Conservation (phyloP, 2,888 invertebrate species). For the Morpho deidamia region DNA sequence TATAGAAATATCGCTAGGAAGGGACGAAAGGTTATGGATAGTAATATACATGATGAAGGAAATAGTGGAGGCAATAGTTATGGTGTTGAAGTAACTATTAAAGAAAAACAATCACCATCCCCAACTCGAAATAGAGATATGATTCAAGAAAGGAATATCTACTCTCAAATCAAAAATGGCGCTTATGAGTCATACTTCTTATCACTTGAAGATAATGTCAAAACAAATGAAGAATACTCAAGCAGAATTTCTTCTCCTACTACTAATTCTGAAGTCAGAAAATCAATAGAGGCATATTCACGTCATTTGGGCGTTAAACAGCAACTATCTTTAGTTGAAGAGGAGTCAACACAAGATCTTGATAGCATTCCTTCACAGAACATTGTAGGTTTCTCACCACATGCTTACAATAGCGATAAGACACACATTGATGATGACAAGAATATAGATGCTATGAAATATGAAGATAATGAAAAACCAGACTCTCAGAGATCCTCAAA, state of each 20-base stretch:
- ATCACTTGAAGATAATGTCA: slow-evolving; percentile 43
- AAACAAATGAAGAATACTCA: slow-evolving; percentile 34
- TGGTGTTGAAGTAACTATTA: slow-evolving; percentile 61
- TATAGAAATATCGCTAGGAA: slow-evolving; percentile 56
- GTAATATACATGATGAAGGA: slow-evolving; percentile 34
- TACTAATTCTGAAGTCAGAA: slow-evolving; percentile 41
- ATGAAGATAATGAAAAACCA: slow-evolving; percentile 15
- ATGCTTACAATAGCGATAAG: slow-evolving; percentile 31
- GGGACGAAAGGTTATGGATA: slow-evolving; percentile 49
- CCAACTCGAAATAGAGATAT: slow-evolving; percentile 44
- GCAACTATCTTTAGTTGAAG: slow-evolving; percentile 71
- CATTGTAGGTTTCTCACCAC: slow-evolving; percentile 49
- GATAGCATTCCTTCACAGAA: slow-evolving; percentile 64
- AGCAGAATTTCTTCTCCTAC: slow-evolving; percentile 48
- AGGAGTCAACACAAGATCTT: slow-evolving; percentile 69
- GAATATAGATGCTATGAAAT: slow-evolving; percentile 1
- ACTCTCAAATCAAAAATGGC: slow-evolving; percentile 47
- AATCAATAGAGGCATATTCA: slow-evolving; percentile 53
- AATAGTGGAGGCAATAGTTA: slow-evolving; percentile 39
- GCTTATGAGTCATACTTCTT: slow-evolving; percentile 60
- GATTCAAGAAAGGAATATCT: slow-evolving; percentile 37
- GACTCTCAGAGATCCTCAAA: slow-evolving; percentile 23
- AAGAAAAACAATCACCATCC: slow-evolving; percentile 44
- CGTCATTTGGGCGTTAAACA: slow-evolving; percentile 52
- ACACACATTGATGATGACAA: not conserved